phyloP scores from a whole-genome alignment of 2,888 invertebrate species.

The Ethmia dodecea region DNA sequence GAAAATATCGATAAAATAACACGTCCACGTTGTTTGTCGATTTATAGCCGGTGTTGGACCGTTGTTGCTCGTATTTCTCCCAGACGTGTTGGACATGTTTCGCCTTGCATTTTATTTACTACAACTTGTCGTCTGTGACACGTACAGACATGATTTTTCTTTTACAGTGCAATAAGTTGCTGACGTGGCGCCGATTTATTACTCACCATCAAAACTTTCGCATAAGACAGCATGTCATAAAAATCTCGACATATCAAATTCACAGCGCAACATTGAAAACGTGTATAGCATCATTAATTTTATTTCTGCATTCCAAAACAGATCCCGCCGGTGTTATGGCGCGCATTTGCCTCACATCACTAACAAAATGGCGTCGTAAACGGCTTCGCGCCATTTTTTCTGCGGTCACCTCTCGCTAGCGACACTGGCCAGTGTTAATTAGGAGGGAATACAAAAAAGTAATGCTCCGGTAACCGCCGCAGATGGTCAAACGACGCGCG shows the following conservation, averaged over 20 bases:
- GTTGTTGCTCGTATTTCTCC: background rate
- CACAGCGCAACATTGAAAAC: background rate
- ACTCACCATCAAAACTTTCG: too few relatives aligned
- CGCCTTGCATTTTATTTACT: background rate
- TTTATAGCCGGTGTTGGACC: slow-evolving; percentile 1
- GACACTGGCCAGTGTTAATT: slow-evolving; percentile 9
- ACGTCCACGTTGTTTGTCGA: slow-evolving; percentile 1
- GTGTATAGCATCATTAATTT: slow-evolving; percentile 1
- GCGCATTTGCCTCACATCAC: slow-evolving; percentile 6
- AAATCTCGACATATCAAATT: background rate
- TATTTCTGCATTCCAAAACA: background rate
- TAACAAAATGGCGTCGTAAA: slow-evolving; percentile 10
- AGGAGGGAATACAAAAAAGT: slow-evolving; percentile 7
- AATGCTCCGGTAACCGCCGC: background rate
- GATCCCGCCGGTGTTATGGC: slow-evolving; percentile 1
- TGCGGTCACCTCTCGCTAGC: background rate
- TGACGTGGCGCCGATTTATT: too few relatives aligned
- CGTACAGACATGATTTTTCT: too few relatives aligned
- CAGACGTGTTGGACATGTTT: background rate
- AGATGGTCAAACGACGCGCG: slow-evolving; percentile 1
- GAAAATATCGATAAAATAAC: slow-evolving; percentile 4
- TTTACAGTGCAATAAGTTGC: too few relatives aligned
- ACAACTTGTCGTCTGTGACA: too few relatives aligned
- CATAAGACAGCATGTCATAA: too few relatives aligned
- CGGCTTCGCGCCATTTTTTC: slow-evolving; percentile 10